phyloP scores from a whole-genome alignment of 2,113 vertebrate species.

The Mandrillus leucophaeus region DNA sequence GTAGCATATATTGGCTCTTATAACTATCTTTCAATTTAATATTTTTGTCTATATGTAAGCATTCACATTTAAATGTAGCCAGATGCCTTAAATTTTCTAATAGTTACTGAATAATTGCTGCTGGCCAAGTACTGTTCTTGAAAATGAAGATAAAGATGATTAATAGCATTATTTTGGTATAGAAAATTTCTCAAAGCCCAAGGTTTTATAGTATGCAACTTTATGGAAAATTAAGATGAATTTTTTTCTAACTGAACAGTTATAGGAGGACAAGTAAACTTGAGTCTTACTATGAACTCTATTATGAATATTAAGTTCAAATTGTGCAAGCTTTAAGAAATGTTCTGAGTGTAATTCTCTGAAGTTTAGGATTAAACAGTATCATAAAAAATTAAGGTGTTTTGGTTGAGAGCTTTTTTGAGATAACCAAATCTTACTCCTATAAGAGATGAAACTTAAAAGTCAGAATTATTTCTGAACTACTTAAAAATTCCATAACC shows the following conservation, averaged over 20 bases:
- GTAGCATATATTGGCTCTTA: not conserved
- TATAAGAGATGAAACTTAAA: not conserved
- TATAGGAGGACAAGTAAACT: not conserved
- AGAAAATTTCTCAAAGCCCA: not conserved
- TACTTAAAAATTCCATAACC: not conserved
- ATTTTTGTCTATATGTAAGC: not conserved
- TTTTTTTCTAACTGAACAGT: constrained; percentile 2
- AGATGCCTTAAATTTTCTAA: not conserved
- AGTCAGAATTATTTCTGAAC: constrained; percentile 15
- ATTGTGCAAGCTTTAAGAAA: not conserved
- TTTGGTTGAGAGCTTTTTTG: not conserved
- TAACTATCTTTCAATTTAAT: constrained; percentile 8
- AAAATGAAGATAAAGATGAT: not conserved
- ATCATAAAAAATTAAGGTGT: not conserved
- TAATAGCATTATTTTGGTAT: constrained; percentile 1
- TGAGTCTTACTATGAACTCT: not conserved
- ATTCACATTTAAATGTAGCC: constrained; percentile 17
- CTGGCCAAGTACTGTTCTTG: not conserved
- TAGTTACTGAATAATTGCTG: not conserved
- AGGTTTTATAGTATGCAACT: not conserved
- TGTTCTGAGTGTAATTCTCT: not conserved
- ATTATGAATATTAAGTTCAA: not conserved
- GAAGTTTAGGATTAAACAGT: not conserved
- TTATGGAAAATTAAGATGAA: not conserved
- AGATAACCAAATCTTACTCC: constrained; percentile 3